These are phyloP conservation scores for Thamnophis elegans DNA, from an alignment of 2,797 vertebrate species.

Conservation along the genomic window DNA sequence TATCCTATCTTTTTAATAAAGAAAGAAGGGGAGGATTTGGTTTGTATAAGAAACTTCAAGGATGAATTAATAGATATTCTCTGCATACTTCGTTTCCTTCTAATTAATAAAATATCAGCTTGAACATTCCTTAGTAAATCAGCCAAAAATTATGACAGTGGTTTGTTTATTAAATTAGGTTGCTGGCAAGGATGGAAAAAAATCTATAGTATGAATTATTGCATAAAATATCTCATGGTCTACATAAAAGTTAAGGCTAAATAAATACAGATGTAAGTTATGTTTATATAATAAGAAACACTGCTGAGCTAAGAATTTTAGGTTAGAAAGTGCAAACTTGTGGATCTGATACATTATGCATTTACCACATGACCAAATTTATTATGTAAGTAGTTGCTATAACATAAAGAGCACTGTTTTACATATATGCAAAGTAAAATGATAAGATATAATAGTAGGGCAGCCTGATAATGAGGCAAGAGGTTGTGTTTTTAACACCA, in stretches of 20 bases:
- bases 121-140: constrained; percentile 57
- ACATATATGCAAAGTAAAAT: constrained; percentile 60
- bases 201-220: constrained; percentile 63
- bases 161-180: constrained; percentile 70
- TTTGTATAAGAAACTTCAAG: constrained; percentile 58
- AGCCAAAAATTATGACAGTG: constrained; percentile 63
- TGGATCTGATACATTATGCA: constrained; percentile 62
- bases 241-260: constrained; percentile 68
- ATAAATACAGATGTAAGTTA: constrained; percentile 72
- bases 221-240: constrained; percentile 58
- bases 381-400: constrained; percentile 60
- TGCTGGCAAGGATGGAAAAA: constrained; percentile 63
- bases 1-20: constrained; percentile 41
- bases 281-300: constrained; percentile 70
- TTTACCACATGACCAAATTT: constrained; percentile 60
- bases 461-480: constrained; percentile 9
- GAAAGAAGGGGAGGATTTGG: constrained; percentile 42
- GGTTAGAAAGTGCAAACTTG: constrained; percentile 67
- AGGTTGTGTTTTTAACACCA: constrained; percentile 45
- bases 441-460: constrained; percentile 45
- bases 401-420: constrained; percentile 54
- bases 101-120: constrained; percentile 74
- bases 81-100: constrained; percentile 55
- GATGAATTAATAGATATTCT: constrained; percentile 52
- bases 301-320: constrained; percentile 70